Evolutionary conservation across 2,888 invertebrate species (phyloP).

Genomic region (Nematopogon swammerdamellus): DNA sequence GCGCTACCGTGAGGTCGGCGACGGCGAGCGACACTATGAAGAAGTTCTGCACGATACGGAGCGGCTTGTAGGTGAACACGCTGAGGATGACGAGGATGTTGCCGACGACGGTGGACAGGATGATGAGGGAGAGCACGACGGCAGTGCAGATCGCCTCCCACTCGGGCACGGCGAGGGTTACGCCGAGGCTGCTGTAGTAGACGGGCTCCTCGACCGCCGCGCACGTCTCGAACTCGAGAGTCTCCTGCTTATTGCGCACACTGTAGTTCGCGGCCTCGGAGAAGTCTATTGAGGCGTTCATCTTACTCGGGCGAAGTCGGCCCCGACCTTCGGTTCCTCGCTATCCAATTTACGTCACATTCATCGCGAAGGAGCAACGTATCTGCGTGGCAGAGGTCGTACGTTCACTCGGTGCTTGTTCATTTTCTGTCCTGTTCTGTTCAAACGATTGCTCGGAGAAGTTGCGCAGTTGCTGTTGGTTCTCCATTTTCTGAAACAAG

Average conservation of each 20-base stretch:
- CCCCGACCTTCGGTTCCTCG: not conserved
- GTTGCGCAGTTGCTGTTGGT: not conserved
- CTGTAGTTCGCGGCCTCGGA: not conserved
- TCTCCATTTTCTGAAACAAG: not conserved
- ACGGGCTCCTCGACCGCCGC: conserved; percentile 42
- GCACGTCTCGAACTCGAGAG: conserved; percentile 15
- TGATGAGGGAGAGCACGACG: conserved; percentile 78
- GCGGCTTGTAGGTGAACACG: conserved; percentile 92
- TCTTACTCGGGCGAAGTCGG: no score
- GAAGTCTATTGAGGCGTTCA: not conserved
- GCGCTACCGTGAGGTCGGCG: conserved; percentile 88
- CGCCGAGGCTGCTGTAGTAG: conserved; percentile 67
- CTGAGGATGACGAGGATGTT: conserved; percentile 91
- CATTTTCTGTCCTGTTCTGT: not conserved
- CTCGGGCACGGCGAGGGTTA: conserved; percentile 71
- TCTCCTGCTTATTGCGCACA: not conserved
- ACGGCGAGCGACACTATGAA: conserved; percentile 94
- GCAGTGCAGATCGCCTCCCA: conserved; percentile 84
- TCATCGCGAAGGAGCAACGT: not conserved
- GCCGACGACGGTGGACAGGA: conserved; percentile 85
- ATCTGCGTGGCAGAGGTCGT: no score
- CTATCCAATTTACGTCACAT: not conserved
- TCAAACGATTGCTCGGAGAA: not conserved
- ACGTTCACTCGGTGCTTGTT: no score
- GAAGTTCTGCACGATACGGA: conserved; percentile 92